A percentile compares a stretch with the other conserved stretches of the same genome.
phyloP scores from a whole-genome alignment of 2,888 invertebrate genomes.

The Agrochola lota region DNA sequence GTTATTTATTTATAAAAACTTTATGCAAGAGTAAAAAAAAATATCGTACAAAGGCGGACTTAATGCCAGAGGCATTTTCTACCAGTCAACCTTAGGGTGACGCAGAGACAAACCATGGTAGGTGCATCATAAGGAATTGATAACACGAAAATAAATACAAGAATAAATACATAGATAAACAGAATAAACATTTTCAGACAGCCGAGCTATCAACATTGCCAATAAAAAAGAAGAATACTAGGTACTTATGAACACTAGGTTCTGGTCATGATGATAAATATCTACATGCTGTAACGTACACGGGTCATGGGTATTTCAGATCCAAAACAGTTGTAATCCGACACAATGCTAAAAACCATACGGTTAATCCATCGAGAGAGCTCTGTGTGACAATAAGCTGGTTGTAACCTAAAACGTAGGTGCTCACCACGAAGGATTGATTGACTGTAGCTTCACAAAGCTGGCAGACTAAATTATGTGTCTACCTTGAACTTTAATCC shows the following conservation, averaged over 20 bases:
- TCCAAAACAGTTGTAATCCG: neutral
- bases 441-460: neutral
- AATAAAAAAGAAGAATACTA: neutral
- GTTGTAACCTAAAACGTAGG: neutral
- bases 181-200: neutral
- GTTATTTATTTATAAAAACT: too few relatives aligned
- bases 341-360: neutral
- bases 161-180: too few relatives aligned
- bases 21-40: too few relatives aligned
- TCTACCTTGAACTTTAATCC: neutral
- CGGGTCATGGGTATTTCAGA: neutral
- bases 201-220: neutral
- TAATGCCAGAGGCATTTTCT: too few relatives aligned
- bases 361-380: neutral
- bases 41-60: too few relatives aligned
- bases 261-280: neutral
- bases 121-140: too few relatives aligned
- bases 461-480: neutral
- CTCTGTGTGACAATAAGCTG: neutral
- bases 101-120: too few relatives aligned
- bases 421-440: neutral
- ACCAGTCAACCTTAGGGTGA: too few relatives aligned
- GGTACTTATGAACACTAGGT: neutral
- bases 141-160: too few relatives aligned
- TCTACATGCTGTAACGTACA: neutral